Percentiles rank a stretch among this genome's conserved stretches.
Conservation (phyloP, 2,888 invertebrate genomes). For the Selenia dentaria region DNA sequence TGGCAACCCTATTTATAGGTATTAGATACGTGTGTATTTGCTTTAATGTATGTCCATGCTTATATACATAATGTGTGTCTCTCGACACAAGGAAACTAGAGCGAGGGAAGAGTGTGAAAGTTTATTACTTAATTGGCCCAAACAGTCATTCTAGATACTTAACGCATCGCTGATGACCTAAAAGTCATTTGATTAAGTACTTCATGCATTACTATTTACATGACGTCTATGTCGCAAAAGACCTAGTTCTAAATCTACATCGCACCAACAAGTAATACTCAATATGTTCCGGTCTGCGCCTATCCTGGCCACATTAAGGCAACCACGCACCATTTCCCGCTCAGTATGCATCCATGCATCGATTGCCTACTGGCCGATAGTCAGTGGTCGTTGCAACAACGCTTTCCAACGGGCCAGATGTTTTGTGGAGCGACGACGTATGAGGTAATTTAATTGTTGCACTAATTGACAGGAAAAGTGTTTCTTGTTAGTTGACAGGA, state of each 20-base stretch:
- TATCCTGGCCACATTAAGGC: conserved; percentile 8
- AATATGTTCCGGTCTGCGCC: conserved; percentile 9
- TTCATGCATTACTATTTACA: too few relatives aligned
- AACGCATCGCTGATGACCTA: too few relatives aligned
- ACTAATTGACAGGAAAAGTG: conserved; percentile 36
- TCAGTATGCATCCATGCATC: conserved; percentile 44
- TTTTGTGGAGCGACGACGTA: conserved; percentile 51
- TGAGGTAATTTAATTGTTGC: conserved; percentile 45
- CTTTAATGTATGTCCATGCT: too few relatives aligned
- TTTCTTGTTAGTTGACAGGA: background rate
- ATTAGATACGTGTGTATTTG: too few relatives aligned
- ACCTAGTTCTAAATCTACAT: background rate
- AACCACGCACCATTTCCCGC: conserved; percentile 39
- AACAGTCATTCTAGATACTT: too few relatives aligned
- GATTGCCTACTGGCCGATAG: conserved; percentile 38
- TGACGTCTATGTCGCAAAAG: background rate
- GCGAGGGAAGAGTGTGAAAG: too few relatives aligned
- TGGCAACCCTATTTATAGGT: too few relatives aligned
- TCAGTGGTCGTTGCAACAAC: conserved; percentile 37
- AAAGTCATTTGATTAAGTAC: too few relatives aligned
- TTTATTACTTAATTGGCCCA: too few relatives aligned
- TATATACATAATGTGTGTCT: too few relatives aligned
- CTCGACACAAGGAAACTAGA: too few relatives aligned
- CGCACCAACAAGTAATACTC: background rate
- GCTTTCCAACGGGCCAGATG: conserved; percentile 30